Base-by-base conservation (phyloP, 1,140 invertebrate species). In the Dryas iulia region DNA sequence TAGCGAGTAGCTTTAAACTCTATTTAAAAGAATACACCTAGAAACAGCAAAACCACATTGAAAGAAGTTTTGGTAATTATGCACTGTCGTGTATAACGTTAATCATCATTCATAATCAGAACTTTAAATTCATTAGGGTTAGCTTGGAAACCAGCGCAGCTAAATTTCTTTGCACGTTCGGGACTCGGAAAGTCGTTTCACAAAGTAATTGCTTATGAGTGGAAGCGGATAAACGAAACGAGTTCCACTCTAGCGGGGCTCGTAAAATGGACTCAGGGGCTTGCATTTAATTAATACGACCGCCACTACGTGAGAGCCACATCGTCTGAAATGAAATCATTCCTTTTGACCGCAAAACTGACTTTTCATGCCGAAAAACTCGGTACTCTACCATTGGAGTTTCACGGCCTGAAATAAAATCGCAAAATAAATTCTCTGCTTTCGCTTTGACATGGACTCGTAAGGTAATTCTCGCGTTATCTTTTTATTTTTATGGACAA, bases 251-350 rank as follows among this genome's bases (percentile, higher is more conserved):
- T 79, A 70, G 67, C 73, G 79, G 77, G 83, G 66, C 78, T 86
- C 87, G 82, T 87, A 86, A 87, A 89, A 85, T 86, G 85, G 83
- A 86, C 83, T 89, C 83, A 73, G 87, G 81, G 81, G 87, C 83
- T 87, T 87, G 87, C 85, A 86, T 89, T 86, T 89, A 89, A 89
- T 89, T 89, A 89, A 89, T 89, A 85, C 86, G 79, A 80, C 77
- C 79, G 83, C 74, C 78, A 84, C 78, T 86, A 89, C 81, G 86
- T 87, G 82, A 82, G 74, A 78, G 82, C 64, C 77, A 83, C 76
- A 82, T 81, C 76, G 73, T 72, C 68, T 66, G 77, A 76, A 86
- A 88, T 87, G 79, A 76, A 87, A 83, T 83, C 84, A 81, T 81
- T 81, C 76, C 75, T 81, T 86, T 82, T 83, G 82, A 86, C 82